Evolutionary conservation across 2,888 invertebrate species (phyloP).

Genomic region (Zonitis immaculata): DNA sequence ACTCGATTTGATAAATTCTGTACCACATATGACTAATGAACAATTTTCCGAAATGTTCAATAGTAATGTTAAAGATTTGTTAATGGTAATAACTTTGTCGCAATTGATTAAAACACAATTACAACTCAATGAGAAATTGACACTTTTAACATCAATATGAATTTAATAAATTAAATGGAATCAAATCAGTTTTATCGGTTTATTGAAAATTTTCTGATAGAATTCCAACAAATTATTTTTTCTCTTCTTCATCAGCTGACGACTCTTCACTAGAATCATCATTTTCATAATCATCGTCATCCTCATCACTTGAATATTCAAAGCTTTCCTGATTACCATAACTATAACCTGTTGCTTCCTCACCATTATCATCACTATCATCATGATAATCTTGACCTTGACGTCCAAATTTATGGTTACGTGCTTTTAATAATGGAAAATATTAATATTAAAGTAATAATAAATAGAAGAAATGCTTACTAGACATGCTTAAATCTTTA

Average conservation of each 20-base stretch:
- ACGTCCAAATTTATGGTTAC: constrained; percentile 84
- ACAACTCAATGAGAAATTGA: constrained; percentile 93
- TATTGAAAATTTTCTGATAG: not conserved
- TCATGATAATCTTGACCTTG: constrained; percentile 63
- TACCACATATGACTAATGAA: constrained; percentile 85
- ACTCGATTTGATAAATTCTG: constrained; percentile 84
- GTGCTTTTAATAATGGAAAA: constrained; percentile 52
- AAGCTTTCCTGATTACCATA: constrained; percentile 51
- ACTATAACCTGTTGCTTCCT: constrained; percentile 46
- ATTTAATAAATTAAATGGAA: constrained; percentile 1
- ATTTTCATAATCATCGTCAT: constrained; percentile 38
- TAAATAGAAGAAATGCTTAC: constrained; percentile 56
- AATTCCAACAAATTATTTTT: not conserved
- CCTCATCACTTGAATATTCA: constrained; percentile 50
- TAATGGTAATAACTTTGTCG: constrained; percentile 95
- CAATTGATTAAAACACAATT: constrained; percentile 95
- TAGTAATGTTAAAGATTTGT: constrained; percentile 91
- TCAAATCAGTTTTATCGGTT: not conserved
- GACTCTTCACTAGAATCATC: constrained; percentile 19
- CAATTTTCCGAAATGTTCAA: constrained; percentile 95
- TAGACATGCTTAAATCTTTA: constrained; percentile 93
- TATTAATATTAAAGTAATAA: not conserved
- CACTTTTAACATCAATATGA: constrained; percentile 70
- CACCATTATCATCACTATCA: constrained; percentile 53
- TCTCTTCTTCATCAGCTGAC: not conserved